Evolutionary conservation across 2,888 invertebrate genomes (phyloP), one percentile per base, ranked within the genome.

Genomic region (Acanthosepion pharaonis): DNA sequence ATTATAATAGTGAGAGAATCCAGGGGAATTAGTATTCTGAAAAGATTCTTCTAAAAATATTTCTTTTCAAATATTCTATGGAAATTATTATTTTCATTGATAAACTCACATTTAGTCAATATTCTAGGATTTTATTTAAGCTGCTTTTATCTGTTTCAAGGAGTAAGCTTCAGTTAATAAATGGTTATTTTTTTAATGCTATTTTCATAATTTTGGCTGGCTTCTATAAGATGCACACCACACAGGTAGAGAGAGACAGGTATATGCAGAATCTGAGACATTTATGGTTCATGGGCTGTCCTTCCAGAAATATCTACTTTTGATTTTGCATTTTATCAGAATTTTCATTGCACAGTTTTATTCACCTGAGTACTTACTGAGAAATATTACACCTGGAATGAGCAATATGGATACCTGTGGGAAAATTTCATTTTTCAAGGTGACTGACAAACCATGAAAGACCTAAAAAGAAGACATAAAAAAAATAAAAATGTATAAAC

Each of bases 371-470:
- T 78, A 25, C 78, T 78, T 78, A 78, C 78, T 4, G n/a, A n/a
- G 78, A 78, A 78, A 78, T n/a, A 33, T n/a, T 78, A 78, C n/a
- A 78, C 78, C 78, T 78, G 78, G 78, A 78, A 33, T 78, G 1
- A 18, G 78, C n/a, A 78, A n/a, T 15, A 78, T 15, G 11, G 78
- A 78, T 78, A 78, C 78, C 78, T 78, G 78, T 78, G 78, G 78
- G 78, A 78, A 78, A 78, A 78, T 78, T n/a, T n/a, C n/a, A n/a
- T 78, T 78, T 78, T n/a, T 33, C 15, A 11, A 78, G n/a, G 78
- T 15, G 78, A 78, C 78, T 78, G 78, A 78, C 78, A 78, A 78
- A 78, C 78, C 78, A 78, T n/a, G 78, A 78, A 78, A 78, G 78
- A 33, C 78, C n/a, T 78, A 78, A 78, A 78, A 78, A 78, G 78